Base-by-base conservation (phyloP, 2,113 vertebrate genomes). In the Coryphaenoides rupestris region DNA sequence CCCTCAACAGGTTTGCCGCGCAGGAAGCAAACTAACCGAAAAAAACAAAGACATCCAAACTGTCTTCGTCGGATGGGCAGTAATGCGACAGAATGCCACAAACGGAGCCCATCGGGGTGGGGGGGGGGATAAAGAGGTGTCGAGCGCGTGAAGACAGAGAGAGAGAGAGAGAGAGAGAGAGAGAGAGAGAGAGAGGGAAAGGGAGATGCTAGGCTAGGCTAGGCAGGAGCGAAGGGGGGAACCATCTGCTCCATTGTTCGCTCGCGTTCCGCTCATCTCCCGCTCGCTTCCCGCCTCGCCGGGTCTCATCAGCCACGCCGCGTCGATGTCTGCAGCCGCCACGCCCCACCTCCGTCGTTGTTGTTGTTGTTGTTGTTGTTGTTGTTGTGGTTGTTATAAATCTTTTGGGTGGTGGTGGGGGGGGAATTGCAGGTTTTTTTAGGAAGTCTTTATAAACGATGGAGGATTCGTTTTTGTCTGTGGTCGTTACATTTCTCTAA, bases 211-310 rank as follows among this genome's bases (percentile, higher is more conserved):
- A 40, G 33, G 33, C 33, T 2, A 12, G 2, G 7, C 28, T 10
- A 19, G 19, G 14, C 60, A n/a, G n/a, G n/a, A n/a, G n/a, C n/a
- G n/a, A n/a, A n/a, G n/a, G n/a, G n/a, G n/a, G n/a, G n/a, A n/a
- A n/a, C 58, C 59, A 60, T 67, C 74, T 77, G 70, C 22, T 78
- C 19, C 22, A 21, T 69, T 61, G 62, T 66, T 76, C 60, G 9
- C 52, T 66, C 73, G 70, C 66, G 58, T 66, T 70, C 71, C 47
- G 19, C 49, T 73, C 45, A 74, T 76, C n/a, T n/a, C 46, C 19
- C 53, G 14, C 12, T 63, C 57, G 71, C 60, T 22, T 58, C 65
- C 65, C 60, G 62, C 59, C 21, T 59, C 62, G 0, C 6, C 24
- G 61, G 33, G 52, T 70, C 60, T 62, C 62, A 75, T 76, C 61